A percentile compares a stretch with the other conserved stretches of the same genome.
Evolutionary conservation across 2,113 vertebrate genomes (phyloP).

Genomic region (Ictidomys tridecemlineatus): DNA sequence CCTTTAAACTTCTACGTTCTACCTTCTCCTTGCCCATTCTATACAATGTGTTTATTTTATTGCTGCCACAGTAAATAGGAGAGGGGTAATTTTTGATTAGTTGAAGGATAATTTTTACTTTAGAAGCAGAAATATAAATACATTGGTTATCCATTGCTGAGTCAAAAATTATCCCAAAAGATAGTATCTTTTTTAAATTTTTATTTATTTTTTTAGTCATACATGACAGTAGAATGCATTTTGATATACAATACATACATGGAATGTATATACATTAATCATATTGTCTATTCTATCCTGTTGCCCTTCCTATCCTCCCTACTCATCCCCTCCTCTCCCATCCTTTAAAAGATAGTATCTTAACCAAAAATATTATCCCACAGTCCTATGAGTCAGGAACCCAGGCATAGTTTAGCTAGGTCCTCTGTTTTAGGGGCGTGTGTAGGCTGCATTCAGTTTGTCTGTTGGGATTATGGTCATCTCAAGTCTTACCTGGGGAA

Average conservation of each 20-base stretch:
- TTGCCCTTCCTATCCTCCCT: too few species aligned
- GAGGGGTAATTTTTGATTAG: neutral
- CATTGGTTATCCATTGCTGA: neutral
- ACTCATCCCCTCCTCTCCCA: too few species aligned
- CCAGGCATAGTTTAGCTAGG: neutral
- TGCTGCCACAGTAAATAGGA: neutral
- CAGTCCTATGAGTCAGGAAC: neutral
- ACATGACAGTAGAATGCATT: too few species aligned
- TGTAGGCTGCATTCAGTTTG: fast-evolving
- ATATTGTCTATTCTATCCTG: too few species aligned
- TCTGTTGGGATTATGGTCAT: neutral
- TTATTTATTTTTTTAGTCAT: too few species aligned
- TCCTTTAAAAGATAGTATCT: neutral
- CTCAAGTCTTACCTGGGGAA: neutral
- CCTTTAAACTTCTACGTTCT: slow-evolving; percentile 4
- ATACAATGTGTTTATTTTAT: neutral
- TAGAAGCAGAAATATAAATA: neutral
- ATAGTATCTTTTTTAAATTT: neutral
- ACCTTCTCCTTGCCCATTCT: neutral
- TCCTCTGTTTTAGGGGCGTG: neutral
- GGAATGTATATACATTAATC: too few species aligned
- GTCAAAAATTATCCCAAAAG: neutral
- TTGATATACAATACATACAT: too few species aligned
- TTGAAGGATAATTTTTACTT: neutral
- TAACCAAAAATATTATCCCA: neutral